A percentile compares a stretch with the other conserved stretches of the same genome.
These are phyloP conservation scores for Albula glossodonta DNA, from an alignment of 2,113 vertebrate species.

Conservation along the genomic window DNA sequence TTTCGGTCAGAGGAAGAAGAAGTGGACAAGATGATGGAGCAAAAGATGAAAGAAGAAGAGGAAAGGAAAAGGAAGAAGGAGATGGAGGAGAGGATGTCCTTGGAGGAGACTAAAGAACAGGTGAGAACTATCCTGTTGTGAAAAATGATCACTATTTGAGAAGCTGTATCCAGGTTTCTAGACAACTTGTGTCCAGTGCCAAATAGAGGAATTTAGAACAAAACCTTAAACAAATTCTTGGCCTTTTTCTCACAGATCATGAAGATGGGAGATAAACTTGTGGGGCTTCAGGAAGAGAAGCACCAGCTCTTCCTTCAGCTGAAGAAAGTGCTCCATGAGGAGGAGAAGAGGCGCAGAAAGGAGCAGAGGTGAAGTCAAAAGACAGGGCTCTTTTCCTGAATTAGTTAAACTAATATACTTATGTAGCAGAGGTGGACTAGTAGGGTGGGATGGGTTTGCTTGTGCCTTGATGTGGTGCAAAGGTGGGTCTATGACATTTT, in stretches of 20 bases:
- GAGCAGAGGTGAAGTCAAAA: conserved; percentile 78
- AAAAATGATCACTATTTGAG: not conserved
- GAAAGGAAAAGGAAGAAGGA: conserved; percentile 87
- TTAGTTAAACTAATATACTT: too few relatives aligned
- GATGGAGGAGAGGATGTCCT: conserved; percentile 89
- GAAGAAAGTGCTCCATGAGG: conserved; percentile 89
- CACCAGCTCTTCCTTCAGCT: conserved; percentile 90
- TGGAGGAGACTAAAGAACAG: conserved; percentile 88
- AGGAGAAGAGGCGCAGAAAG: conserved; percentile 86
- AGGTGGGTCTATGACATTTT: not conserved
- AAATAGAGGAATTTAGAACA: not conserved
- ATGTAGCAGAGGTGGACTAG: too few relatives aligned
- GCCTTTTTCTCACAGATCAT: conserved; percentile 67
- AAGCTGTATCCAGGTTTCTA: not conserved
- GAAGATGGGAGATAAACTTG: conserved; percentile 86
- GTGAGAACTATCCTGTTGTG: conserved; percentile 40
- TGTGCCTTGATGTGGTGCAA: too few relatives aligned
- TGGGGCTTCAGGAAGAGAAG: conserved; percentile 86
- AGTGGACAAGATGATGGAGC: conserved; percentile 95
- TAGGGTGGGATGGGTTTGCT: not conserved
- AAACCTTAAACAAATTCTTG: not conserved
- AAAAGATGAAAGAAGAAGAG: conserved; percentile 90
- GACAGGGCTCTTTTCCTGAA: too few relatives aligned
- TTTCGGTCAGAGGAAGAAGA: conserved; percentile 83
- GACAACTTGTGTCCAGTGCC: not conserved